Evolutionary conservation across 2,888 invertebrate species (phyloP), one percentile per base, ranked within the genome.

Genomic region (Acanthosepion pharaonis): DNA sequence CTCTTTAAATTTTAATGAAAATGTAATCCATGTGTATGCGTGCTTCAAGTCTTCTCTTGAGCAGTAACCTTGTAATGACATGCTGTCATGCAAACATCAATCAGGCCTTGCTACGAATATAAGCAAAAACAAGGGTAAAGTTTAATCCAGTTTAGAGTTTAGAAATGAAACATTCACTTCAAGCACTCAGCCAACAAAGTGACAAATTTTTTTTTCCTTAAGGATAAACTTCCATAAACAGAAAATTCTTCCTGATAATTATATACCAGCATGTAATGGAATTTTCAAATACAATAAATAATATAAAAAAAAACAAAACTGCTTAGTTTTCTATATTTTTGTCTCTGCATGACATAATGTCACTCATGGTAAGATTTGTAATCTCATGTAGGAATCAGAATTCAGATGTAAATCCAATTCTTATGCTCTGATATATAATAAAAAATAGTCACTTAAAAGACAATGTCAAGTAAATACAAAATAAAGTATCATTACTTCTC

Each of bases 161-260:
- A n/a, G 78, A 78, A 78, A 78, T 78, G 78, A 78, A 78, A 78
- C n/a, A n/a, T n/a, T 15, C n/a, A 78, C 78, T n/a, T 59, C 59
- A 59, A 59, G 59, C 59, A 78, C 78, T 78, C n/a, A 78, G n/a
- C 78, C 78, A 78, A 78, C 78, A 78, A 78, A 78, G 78, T n/a
- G n/a, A n/a, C 28, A 78, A 78, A n/a, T 11, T n/a, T n/a, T 59
- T 59, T 59, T 23, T 4, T 59, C 59, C 20, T 59, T 23, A 78
- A 78, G n/a, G 8, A 78, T 78, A 11, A n/a, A 78, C 28, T 78
- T 78, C 9, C n/a, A 78, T 78, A 28, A n/a, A 78, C 78, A 78
- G 78, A 78, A n/a, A 78, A 78, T 78, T 3, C 28, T 78, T 78
- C n/a, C n/a, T 78, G 8, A 28, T 78, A 78, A 78, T 78, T 78